Conservation (phyloP, 2,888 invertebrate genomes). For the Callyntrura guangdongensis region DNA sequence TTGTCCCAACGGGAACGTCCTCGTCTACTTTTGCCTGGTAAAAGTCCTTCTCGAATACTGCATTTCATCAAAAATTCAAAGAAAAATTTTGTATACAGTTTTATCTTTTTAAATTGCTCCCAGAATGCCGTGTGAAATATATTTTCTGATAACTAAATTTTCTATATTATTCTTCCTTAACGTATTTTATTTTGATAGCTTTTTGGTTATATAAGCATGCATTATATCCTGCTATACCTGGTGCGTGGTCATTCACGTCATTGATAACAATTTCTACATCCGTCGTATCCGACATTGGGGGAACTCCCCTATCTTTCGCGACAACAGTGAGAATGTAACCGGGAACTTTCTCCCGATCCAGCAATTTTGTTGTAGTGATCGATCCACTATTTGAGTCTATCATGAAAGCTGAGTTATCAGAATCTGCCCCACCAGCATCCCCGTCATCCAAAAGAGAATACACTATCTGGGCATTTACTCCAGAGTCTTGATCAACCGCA, state of each 20-base stretch:
- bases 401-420: conserved; percentile 89
- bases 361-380: conserved; percentile 90
- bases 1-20: conserved; percentile 86
- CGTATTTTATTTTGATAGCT: neutral
- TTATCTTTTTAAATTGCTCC: neutral
- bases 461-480: conserved; percentile 92
- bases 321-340: conserved; percentile 93
- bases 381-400: conserved; percentile 98
- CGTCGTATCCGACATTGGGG: conserved; percentile 96
- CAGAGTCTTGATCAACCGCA: conserved; percentile 97
- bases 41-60: conserved; percentile 83
- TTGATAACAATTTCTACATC: conserved; percentile 98
- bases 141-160: neutral
- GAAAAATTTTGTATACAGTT: conserved; percentile 17
- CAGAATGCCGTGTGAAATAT: neutral
- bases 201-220: neutral
- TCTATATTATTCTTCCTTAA: too few relatives aligned
- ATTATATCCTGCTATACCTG: conserved; percentile 54
- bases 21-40: conserved; percentile 87
- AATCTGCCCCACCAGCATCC: conserved; percentile 76
- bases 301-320: conserved; percentile 89
- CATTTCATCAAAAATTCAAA: conserved; percentile 31
- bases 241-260: conserved; percentile 97
- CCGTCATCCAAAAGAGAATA: conserved; percentile 86
- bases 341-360: conserved; percentile 93